Conservation (phyloP, 1,140 invertebrate species). For the Oppia nitens region DNA sequence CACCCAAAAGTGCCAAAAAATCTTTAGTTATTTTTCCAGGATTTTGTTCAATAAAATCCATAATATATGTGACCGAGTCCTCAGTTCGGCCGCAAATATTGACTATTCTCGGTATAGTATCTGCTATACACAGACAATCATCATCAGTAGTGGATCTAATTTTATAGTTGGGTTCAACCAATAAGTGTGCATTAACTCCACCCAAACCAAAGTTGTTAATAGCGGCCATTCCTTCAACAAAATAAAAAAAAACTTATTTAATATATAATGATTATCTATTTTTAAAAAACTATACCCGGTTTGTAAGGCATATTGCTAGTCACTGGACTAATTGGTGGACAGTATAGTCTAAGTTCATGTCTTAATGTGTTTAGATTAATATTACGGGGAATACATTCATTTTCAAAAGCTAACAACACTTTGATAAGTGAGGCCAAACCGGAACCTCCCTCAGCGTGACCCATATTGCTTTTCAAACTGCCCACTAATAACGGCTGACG, state of each 20-base stretch:
- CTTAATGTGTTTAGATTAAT: conserved; percentile 75
- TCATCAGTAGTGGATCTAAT: conserved; percentile 34
- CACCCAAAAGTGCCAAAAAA: conserved; percentile 15
- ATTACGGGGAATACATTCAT: conserved; percentile 69
- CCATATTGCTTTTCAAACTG: conserved; percentile 80
- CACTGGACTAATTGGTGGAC: conserved; percentile 51
- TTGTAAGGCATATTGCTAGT: conserved; percentile 35
- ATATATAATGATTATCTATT: conserved; percentile 73
- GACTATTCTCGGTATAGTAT: conserved; percentile 4
- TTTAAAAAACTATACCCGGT: conserved; percentile 71
- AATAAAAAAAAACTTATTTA: conserved; percentile 66
- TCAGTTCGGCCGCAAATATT: conserved; percentile 10
- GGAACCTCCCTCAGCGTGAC: conserved; percentile 75
- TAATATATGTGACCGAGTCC: conserved; percentile 28
- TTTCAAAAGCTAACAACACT: conserved; percentile 71
- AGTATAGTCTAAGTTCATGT: conserved; percentile 63
- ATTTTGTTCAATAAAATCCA: conserved; percentile 28
- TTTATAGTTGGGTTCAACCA: conserved; percentile 39
- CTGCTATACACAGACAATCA: conserved; percentile 15
- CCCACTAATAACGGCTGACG: conserved; percentile 63
- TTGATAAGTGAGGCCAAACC: conserved; percentile 70
- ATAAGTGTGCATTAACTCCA: conserved; percentile 12
- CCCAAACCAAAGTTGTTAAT: conserved; percentile 16
- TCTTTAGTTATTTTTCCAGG: conserved; percentile 17
- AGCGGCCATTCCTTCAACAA: conserved; percentile 7